A percentile compares a stretch with the other conserved stretches of the same genome.
phyloP scores from a whole-genome alignment of 2,888 invertebrate genomes.

The Trissonchulus sp. region DNA sequence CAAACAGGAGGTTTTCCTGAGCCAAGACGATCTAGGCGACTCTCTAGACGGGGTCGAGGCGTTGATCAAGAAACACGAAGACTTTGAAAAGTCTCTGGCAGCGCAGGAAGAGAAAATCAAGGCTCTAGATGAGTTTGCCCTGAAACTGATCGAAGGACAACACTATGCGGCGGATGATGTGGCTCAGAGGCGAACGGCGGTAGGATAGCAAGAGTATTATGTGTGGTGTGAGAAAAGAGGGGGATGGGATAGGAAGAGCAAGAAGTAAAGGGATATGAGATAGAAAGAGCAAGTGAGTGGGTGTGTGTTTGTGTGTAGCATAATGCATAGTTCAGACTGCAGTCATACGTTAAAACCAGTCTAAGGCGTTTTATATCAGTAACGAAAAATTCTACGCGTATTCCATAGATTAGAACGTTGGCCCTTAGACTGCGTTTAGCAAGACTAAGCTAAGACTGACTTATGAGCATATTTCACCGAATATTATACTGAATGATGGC shows the following conservation, averaged over 20 bases:
- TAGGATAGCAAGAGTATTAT: too few relatives aligned
- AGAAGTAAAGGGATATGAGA: too few relatives aligned
- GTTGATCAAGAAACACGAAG: slow-evolving; percentile 96
- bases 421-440: too few relatives aligned
- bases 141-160: slow-evolving; percentile 91
- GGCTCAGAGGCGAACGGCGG: slow-evolving; percentile 80
- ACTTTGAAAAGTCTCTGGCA: slow-evolving; percentile 95
- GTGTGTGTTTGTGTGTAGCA: too few relatives aligned
- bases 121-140: slow-evolving; percentile 93
- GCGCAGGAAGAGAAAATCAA: slow-evolving; percentile 99
- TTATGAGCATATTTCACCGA: neutral
- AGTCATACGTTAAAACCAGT: too few relatives aligned
- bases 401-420: too few relatives aligned
- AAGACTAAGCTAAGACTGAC: neutral
- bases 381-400: too few relatives aligned
- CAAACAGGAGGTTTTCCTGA: slow-evolving; percentile 93
- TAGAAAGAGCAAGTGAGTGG: too few relatives aligned
- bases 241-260: too few relatives aligned
- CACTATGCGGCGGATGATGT: slow-evolving; percentile 98
- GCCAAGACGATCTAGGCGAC: slow-evolving; percentile 95
- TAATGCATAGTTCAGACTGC: too few relatives aligned
- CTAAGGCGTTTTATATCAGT: too few relatives aligned
- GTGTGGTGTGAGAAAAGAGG: too few relatives aligned
- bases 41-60: slow-evolving; percentile 96
- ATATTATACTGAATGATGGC: slow-evolving; percentile 38